Percentiles rank a stretch among this genome's conserved stretches.
Conservation (phyloP, 2,888 invertebrate species). For the Periphyllus acericola region DNA sequence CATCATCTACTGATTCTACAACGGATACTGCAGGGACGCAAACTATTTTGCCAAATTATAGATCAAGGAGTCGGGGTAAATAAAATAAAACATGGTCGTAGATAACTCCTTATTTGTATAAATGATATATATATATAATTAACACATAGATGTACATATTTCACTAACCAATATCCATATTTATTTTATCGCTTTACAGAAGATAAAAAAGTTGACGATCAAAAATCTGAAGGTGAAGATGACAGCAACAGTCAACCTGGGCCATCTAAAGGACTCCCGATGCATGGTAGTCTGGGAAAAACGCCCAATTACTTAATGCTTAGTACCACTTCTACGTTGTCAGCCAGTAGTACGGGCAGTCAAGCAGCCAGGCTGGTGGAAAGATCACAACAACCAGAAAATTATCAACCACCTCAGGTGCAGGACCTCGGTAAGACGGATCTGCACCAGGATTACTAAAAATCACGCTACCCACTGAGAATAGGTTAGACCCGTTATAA, state of each 20-base stretch:
- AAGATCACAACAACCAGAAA: conserved; percentile 91
- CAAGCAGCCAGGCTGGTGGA: conserved; percentile 88
- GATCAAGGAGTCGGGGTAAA: conserved; percentile 42
- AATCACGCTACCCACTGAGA: conserved; percentile 56
- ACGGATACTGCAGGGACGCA: conserved; percentile 55
- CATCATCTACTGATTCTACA: conserved; percentile 57
- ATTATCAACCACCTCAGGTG: conserved; percentile 87
- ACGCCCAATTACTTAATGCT: conserved; percentile 93
- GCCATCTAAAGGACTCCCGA: conserved; percentile 66
- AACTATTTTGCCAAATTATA: conserved; percentile 55
- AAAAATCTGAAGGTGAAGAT: conserved; percentile 71
- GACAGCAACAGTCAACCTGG: conserved; percentile 70
- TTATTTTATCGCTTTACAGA: conserved; percentile 55
- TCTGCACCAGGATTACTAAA: conserved; percentile 62
- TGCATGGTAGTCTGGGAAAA: conserved; percentile 79
- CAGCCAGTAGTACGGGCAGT: conserved; percentile 92
- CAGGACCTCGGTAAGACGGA: conserved; percentile 86
- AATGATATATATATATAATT: background rate
- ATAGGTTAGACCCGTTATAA: conserved; percentile 61
- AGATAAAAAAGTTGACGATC: conserved; percentile 63
- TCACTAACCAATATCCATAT: background rate
- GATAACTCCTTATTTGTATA: background rate
- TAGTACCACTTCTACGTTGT: conserved; percentile 93
- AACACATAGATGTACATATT: background rate
- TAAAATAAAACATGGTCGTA: background rate